Base-by-base conservation (phyloP, 2,797 vertebrate species). In the Catamblyrhynchus diadema region DNA sequence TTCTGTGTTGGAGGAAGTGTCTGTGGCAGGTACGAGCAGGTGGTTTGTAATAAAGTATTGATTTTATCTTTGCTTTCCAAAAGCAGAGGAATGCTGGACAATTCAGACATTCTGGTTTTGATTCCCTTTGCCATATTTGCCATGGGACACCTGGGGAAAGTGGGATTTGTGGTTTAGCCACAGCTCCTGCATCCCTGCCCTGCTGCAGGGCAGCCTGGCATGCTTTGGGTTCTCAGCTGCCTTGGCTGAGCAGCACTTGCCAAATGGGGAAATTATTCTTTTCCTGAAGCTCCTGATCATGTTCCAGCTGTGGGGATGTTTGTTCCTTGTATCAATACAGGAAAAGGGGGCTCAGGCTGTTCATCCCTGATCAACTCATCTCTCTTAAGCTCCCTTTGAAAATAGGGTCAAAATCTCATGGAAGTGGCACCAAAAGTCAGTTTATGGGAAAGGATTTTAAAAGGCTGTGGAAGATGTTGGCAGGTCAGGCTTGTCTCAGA, bases 241-340 rank as follows among this genome's bases (percentile, higher is more conserved):
- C 48, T 18, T 5, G 23, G 24, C 4, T 13, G 23, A 39, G 66
- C 25, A 39, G 7, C 21, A 8, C 14, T 53, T 33, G 22, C 44
- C 33, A 37, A 32, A 56, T 0, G 3, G 2, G 10, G 64, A 23
- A 2, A 0, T 3, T 7, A 1, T 33, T 35, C 10, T 37, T 22
- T 30, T n/a, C 20, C 48, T 28, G 14, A 13, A 45, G 61, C 30
- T 83, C 13, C n/a, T 9, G 27, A 5, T 42, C 8, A 0, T 27
- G 2, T 39, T 71, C 35, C 14, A 25, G 12, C 35, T 14, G 16
- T 10, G 54, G 32, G 24, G 27, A 19, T 33, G 53, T 23, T 84
- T 73, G 54, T 16, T 84, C 35, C 42, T 44, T 18, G 1, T 50
- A 14, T 57, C 23, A 24, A 0, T 6, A 3, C 3, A 39, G 9